phyloP scores from a whole-genome alignment of 2,888 invertebrate species.

The Phytoseiulus persimilis region DNA sequence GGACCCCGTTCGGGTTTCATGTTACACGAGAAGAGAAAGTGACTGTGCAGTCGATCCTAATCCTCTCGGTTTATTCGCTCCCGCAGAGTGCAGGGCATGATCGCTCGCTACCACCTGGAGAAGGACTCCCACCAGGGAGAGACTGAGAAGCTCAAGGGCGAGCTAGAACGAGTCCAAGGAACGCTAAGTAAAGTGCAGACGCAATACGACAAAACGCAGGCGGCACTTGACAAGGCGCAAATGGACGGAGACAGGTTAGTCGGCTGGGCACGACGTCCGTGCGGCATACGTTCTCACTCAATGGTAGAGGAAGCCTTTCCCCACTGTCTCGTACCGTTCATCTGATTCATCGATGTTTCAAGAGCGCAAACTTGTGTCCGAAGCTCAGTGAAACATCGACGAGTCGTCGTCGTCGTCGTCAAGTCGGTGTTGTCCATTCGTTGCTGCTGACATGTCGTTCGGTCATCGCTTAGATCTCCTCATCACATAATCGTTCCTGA shows the following conservation, averaged over 20 bases:
- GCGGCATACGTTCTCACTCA: not conserved
- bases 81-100: conserved; percentile 63
- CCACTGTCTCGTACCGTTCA: not conserved
- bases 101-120: conserved; percentile 76
- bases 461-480: not conserved
- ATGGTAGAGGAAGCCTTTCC: not conserved
- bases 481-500: not conserved
- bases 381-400: not conserved
- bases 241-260: conserved; percentile 45
- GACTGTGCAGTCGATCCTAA: too few species aligned
- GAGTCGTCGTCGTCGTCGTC: not conserved
- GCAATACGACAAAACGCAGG: conserved; percentile 82
- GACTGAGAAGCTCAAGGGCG: conserved; percentile 46
- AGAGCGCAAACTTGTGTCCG: too few species aligned
- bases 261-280: not conserved
- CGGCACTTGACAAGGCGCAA: conserved; percentile 75
- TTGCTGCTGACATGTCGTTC: not conserved
- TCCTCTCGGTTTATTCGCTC: not conserved
- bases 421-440: not conserved
- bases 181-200: conserved; percentile 81
- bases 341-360: not conserved
- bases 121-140: conserved; percentile 63
- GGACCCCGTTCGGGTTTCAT: too few species aligned
- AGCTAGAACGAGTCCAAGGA: conserved; percentile 58
- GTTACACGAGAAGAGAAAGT: not conserved